Percentiles rank a stretch among this genome's conserved stretches.
These are phyloP conservation scores for Polypedilum pembai DNA, from an alignment of 1,140 invertebrate genomes.

Conservation along the genomic window DNA sequence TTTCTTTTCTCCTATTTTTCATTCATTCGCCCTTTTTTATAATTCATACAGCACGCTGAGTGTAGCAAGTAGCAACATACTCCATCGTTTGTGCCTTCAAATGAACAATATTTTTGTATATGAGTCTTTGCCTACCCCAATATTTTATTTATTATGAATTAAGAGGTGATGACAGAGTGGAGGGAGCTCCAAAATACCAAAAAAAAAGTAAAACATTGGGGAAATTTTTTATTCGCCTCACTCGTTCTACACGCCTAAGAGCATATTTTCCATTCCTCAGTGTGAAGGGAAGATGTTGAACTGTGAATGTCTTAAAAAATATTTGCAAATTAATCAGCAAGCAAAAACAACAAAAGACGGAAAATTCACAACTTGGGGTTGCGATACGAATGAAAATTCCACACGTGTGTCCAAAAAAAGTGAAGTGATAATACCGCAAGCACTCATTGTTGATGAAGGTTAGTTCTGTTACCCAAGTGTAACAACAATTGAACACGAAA, in stretches of 20 bases:
- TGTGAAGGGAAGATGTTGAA: background rate
- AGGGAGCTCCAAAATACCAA: background rate
- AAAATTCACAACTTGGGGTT: too few relatives aligned
- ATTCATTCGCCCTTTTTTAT: constrained; percentile 31
- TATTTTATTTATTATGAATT: constrained; percentile 26
- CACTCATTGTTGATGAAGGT: too few relatives aligned
- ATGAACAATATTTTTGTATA: background rate
- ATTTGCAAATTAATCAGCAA: background rate
- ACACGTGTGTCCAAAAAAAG: too few relatives aligned
- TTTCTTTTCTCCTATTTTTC: constrained; percentile 30
- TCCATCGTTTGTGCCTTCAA: background rate
- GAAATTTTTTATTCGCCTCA: background rate
- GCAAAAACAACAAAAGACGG: background rate
- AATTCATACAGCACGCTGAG: background rate
- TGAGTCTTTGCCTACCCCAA: constrained; percentile 13
- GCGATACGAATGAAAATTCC: too few relatives aligned
- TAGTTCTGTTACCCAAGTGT: too few relatives aligned
- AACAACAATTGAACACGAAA: too few relatives aligned
- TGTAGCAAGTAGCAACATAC: background rate
- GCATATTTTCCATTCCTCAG: background rate
- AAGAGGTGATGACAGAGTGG: constrained; percentile 24
- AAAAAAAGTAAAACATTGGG: constrained; percentile 9
- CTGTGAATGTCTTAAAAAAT: background rate
- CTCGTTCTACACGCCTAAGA: background rate
- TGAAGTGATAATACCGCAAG: too few relatives aligned